Base-by-base conservation (phyloP, 2,888 invertebrate species). In the Hypselothyrea guttata region DNA sequence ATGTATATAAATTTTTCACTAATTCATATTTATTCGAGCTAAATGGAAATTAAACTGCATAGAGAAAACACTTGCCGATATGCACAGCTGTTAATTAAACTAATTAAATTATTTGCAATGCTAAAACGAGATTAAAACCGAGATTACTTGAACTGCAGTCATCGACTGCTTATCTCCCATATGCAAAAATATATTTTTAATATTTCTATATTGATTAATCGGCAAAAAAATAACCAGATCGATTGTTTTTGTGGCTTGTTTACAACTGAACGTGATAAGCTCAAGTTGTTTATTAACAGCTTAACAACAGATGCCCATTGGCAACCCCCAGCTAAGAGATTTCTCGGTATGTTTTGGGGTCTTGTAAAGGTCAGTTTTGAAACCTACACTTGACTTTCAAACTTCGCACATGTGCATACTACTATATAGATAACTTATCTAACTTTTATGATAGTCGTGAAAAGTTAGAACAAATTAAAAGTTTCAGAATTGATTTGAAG, bases 311-410 rank as follows among this genome's bases (percentile, higher is more conserved):
- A n/a, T n/a, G n/a, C n/a, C n/a, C n/a, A 15, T 38, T 30, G 48
- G 30, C 18, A 35, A 37, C 45, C 54, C 53, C 38, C 41, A 16
- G 51, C 1, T 38, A 31, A 31, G 28, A 18, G 16, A n/a, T n/a
- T n/a, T n/a, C 34, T 13, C n/a, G 9, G 30, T 15, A 34, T 30
- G 34, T n/a, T 9, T 37, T n/a, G 12, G 28, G 30, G 9, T 7
- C 4, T 7, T 27, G n/a, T 44, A 63, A 38, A 48, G 49, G 34
- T 57, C 30, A 27, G 9, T 3, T n/a, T 34, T 15, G 42, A 42
- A 75, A 53, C 71, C 65, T 66, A 18, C 18, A 71, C 45, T 74
- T 81, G 78, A 84, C 77, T 71, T 78, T 84, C 59, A 78, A 63
- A 63, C 59, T 49, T 75, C 64, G 57, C 44, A 18, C 58, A 51